Conservation (phyloP, 1,140 invertebrate genomes). For the Panulirus ornatus region DNA sequence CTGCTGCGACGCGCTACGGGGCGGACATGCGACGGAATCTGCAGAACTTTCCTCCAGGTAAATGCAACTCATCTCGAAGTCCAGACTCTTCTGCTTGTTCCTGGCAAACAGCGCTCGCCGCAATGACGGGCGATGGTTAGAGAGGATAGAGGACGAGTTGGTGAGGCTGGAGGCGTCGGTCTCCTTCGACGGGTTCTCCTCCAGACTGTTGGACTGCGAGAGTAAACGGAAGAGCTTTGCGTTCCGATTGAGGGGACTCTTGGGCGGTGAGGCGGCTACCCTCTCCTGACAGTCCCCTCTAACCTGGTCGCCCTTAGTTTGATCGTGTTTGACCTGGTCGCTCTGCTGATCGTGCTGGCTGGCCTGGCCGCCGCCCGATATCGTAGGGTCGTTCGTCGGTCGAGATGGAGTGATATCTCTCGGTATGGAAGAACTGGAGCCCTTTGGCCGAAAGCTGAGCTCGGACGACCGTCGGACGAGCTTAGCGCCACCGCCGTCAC, state of each 20-base stretch:
- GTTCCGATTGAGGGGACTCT: slow-evolving; percentile 43
- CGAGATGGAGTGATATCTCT: slow-evolving; percentile 8
- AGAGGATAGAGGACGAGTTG: not conserved
- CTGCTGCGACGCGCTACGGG: slow-evolving; percentile 67
- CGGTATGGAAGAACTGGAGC: slow-evolving; percentile 44
- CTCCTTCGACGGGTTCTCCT: slow-evolving; percentile 24
- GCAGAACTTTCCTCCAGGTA: slow-evolving; percentile 3
- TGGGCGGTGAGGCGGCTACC: slow-evolving; percentile 22
- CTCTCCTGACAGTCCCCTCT: slow-evolving; percentile 1
- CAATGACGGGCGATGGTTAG: slow-evolving; percentile 58
- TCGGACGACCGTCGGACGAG: slow-evolving; percentile 67
- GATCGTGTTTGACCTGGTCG: not conserved
- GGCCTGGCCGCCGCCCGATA: not conserved
- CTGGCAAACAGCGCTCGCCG: slow-evolving; percentile 65
- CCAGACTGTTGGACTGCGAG: slow-evolving; percentile 49
- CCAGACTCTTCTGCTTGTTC: slow-evolving; percentile 72
- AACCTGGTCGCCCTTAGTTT: not conserved
- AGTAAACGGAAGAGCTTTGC: slow-evolving; percentile 1
- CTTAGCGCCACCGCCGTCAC: slow-evolving; percentile 33
- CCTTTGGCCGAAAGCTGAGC: slow-evolving; percentile 25
- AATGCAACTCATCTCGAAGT: slow-evolving; percentile 60
- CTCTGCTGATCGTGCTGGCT: not conserved
- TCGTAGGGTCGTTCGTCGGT: not conserved
- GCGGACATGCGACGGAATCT: slow-evolving; percentile 8
- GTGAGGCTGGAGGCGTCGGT: not conserved